These are phyloP conservation scores for Lagopus leucura DNA, from an alignment of 2,113 vertebrate species.

Conservation along the genomic window DNA sequence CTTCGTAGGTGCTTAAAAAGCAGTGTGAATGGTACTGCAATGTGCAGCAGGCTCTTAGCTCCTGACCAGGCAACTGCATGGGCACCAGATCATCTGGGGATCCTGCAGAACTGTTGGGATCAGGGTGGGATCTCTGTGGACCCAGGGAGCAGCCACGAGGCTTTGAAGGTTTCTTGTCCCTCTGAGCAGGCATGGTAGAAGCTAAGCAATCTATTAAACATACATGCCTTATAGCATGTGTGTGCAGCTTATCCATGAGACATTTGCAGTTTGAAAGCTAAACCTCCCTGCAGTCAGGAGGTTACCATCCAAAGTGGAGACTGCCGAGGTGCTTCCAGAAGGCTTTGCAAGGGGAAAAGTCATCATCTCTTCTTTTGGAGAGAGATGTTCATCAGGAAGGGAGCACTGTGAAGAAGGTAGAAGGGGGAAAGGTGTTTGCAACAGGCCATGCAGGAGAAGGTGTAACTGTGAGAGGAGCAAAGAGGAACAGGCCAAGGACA, in stretches of 20 bases:
- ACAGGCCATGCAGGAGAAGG: neutral
- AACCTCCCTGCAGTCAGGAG: neutral
- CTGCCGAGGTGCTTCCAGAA: neutral
- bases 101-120: neutral
- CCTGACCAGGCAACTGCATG: neutral
- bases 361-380: neutral
- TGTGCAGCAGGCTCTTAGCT: neutral
- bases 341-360: neutral
- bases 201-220: neutral
- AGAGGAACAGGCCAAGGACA: constrained; percentile 56
- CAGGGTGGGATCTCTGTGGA: fast-evolving
- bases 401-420: neutral
- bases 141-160: neutral
- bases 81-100: fast-evolving
- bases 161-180: neutral
- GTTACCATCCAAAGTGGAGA: neutral
- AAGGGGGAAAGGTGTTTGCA: neutral
- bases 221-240: fast-evolving
- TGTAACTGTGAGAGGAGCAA: neutral
- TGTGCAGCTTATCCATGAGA: neutral
- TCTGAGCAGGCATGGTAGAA: neutral
- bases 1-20: neutral
- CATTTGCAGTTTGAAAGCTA: neutral
- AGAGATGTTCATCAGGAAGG: fast-evolving
- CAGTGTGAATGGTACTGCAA: neutral